Evolutionary conservation across 2,113 vertebrate genomes (phyloP), one percentile per base, ranked within the genome.

Genomic region (Camelus dromedarius): DNA sequence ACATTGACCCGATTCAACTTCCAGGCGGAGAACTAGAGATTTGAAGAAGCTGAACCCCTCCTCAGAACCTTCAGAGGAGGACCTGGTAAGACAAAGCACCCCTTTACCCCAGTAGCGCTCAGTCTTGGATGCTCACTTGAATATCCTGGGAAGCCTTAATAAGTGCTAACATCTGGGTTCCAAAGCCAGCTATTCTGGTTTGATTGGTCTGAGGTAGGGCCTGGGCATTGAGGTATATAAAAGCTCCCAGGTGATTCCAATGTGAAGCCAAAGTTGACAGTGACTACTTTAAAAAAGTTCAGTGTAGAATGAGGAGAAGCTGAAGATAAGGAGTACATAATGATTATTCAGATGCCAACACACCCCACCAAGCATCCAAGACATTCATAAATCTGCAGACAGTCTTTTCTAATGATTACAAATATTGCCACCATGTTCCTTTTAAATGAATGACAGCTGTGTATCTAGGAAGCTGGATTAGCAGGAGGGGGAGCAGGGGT

Each of bases 391-490:
- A 42, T 58, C 67, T 67, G 35, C n/a, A 48, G 8, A 89, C 91
- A 91, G 2, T 0, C 38, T 56, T 96, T 91, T 70, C 8, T 72
- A 30, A 67, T 89, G 66, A 76, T n/a, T 64, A 70, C 50, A 19
- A 85, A 30, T 28, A 67, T 42, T 66, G 5, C 11, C 46, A 67
- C 50, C 7, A n/a, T 20, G 28, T 13, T 89, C 26, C 77, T 67
- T 76, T 87, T 12, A 76, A 81, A 73, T 56, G 8, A 62, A 46
- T 54, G 19, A 19, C 30, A 69, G 58, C 48, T 6, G 28, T 84
- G 15, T 70, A 69, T 87, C 42, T 16, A 95, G 24, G 32, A 93
- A 38, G 66, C 22, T 93, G 66, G 60, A 91, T 73, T 90, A 93
- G 22, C 13, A 76, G 46, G 15, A 85, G 60, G 2, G 58, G 26